These are phyloP conservation scores for Molossus alvarezi DNA, from an alignment of 2,797 vertebrate genomes.

Conservation along the genomic window DNA sequence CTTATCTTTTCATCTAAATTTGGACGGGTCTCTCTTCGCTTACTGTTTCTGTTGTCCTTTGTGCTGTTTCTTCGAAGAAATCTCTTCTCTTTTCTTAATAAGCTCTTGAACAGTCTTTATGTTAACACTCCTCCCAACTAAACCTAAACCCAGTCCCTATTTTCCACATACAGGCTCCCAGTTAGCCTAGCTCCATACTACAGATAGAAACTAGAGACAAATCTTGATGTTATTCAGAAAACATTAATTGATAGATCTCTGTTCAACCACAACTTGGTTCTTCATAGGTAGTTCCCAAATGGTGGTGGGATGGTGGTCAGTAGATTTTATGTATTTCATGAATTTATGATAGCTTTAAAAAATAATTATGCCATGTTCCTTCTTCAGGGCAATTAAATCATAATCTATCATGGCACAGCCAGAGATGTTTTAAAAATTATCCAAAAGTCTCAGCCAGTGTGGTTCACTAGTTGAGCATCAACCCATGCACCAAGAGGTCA, in stretches of 20 bases:
- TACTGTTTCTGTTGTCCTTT: neutral
- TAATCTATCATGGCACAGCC: neutral
- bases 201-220: neutral
- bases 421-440: constrained; percentile 20
- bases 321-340: neutral
- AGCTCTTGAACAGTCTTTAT: neutral
- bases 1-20: neutral
- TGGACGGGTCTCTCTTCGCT: neutral
- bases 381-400: neutral
- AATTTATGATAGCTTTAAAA: constrained; percentile 35
- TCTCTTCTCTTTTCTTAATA: neutral
- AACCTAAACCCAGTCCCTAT: neutral
- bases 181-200: neutral
- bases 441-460: neutral
- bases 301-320: neutral
- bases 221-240: neutral
- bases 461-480: neutral
- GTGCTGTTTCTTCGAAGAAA: neutral
- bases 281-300: neutral
- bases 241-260: neutral
- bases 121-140: neutral
- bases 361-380: neutral
- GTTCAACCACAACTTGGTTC: neutral
- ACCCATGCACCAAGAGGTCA: neutral
- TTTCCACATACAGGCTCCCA: neutral